These are phyloP conservation scores for Apocheima hispidaria DNA, from an alignment of 2,888 invertebrate species.

Conservation along the genomic window DNA sequence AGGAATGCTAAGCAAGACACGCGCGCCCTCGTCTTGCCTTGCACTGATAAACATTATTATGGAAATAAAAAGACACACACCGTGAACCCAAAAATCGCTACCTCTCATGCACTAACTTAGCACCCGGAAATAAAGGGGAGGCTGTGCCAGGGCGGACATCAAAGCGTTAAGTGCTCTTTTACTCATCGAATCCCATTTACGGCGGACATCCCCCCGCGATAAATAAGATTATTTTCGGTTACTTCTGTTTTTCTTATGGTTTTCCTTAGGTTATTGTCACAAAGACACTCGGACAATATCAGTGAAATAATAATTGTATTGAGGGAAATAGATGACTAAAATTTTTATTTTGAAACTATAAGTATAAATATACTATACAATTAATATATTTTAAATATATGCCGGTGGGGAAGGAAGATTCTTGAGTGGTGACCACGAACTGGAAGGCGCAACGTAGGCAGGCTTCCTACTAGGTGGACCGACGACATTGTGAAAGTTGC, in stretches of 20 bases:
- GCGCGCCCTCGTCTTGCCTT: no score
- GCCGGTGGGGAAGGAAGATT: no score
- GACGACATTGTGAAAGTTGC: no score
- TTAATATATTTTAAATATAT: no score
- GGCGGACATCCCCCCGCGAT: slow-evolving; percentile 73
- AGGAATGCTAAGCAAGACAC: no score
- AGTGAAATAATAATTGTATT: background rate
- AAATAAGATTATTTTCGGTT: slow-evolving; percentile 81
- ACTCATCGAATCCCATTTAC: slow-evolving; percentile 74
- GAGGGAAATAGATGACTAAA: background rate
- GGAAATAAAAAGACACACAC: no score
- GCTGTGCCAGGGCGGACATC: slow-evolving; percentile 75
- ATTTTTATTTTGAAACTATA: background rate
- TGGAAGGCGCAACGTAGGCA: no score
- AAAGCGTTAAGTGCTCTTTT: slow-evolving; percentile 84
- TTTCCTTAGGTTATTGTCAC: slow-evolving; percentile 27
- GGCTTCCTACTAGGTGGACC: no score
- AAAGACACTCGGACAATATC: slow-evolving; percentile 2
- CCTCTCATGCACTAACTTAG: slow-evolving; percentile 27
- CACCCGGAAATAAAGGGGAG: slow-evolving; percentile 65
- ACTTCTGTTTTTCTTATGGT: slow-evolving; percentile 58
- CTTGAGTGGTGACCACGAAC: no score
- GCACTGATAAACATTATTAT: no score
- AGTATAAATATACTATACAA: no score
- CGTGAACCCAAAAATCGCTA: slow-evolving; percentile 36